Base-by-base conservation (phyloP, 2,113 vertebrate genomes). In the Picathartes gymnocephalus region DNA sequence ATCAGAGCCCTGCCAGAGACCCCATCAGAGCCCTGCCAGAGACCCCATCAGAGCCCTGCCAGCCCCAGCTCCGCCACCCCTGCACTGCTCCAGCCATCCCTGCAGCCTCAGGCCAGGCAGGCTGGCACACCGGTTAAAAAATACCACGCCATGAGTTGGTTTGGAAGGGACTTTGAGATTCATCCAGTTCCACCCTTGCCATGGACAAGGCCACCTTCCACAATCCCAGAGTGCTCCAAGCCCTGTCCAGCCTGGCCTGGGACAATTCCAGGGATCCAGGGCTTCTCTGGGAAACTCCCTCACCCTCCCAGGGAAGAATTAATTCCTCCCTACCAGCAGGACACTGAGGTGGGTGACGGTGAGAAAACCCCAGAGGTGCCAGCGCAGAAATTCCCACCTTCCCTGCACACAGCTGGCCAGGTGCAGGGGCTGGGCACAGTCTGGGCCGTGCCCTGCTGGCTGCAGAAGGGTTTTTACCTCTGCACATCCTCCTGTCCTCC, bases 401-500 rank as follows among this genome's bases (percentile, higher is more conserved):
- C 20, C 42, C 69, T 3, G 22, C 0, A 2, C 35, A 19, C 40
- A 8, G 2, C 11, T 19, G 50, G 37, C 22, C 11, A 37, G 1
- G 19, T 2, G 33, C 30, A 20, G 9, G 27, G 39, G 17, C 18
- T 22, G 37, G 42, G 54, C 31, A 14, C 35, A 11, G 53, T 0
- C 0, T 11, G n/a, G 89, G 45, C 66, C 15, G 2, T 27, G 24
- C 30, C 44, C 58, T 5, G n/a, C 2, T 1, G 53, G 54, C 18
- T 8, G 24, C 70, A 54, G 56, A 15, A 44, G 11, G 15, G 14
- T 2, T 28, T 97, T 96, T 95, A 99, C 99, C 99, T 99, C 98
- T 97, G 96, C 99, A 99, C 99, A 98, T 99, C 85, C 99, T 98
- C 33, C 98, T 97, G 88, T 99, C 99, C 3, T 99, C 99, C 24